phyloP scores from a whole-genome alignment of 2,888 invertebrate species.

The Gari tellinella region DNA sequence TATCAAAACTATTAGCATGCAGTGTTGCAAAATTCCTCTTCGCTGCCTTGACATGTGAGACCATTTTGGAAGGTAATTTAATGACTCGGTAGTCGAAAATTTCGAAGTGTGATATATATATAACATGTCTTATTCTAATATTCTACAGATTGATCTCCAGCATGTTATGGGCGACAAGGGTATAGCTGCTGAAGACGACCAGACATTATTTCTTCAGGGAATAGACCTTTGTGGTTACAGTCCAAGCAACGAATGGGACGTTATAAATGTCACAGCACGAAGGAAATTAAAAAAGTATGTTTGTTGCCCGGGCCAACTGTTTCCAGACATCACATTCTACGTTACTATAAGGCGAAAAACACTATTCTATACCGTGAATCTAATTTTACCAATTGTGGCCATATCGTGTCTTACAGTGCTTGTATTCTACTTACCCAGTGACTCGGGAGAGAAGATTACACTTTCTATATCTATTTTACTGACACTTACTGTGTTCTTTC shows the following conservation, averaged over 20 bases:
- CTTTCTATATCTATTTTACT: conserved; percentile 97
- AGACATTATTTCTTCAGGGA: conserved; percentile 66
- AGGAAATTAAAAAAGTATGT: conserved; percentile 86
- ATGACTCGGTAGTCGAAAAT: too few species aligned
- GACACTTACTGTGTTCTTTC: conserved; percentile 99
- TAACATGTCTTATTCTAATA: too few species aligned
- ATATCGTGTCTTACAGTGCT: conserved; percentile 97
- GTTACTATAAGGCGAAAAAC: conserved; percentile 86
- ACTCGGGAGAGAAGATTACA: conserved; percentile 99
- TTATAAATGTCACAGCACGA: conserved; percentile 87
- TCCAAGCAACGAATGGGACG: conserved; percentile 82
- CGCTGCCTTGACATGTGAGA: too few species aligned
- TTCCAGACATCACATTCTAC: conserved; percentile 84
- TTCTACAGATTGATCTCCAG: conserved; percentile 30
- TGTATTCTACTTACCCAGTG: conserved; percentile 98
- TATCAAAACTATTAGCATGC: too few species aligned
- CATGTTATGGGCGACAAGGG: conserved; percentile 26
- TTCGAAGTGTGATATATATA: too few species aligned
- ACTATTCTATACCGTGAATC: conserved; percentile 98
- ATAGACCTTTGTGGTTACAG: conserved; percentile 82
- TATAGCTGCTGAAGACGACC: conserved; percentile 5
- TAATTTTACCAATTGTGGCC: conserved; percentile 97
- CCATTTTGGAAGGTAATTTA: too few species aligned
- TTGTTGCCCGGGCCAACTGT: conserved; percentile 81
- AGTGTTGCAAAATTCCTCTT: too few species aligned